A percentile compares a stretch with the other conserved stretches of the same genome.
phyloP scores from a whole-genome alignment of 1,140 invertebrate species.

The Stratiolaelaps scimitus region DNA sequence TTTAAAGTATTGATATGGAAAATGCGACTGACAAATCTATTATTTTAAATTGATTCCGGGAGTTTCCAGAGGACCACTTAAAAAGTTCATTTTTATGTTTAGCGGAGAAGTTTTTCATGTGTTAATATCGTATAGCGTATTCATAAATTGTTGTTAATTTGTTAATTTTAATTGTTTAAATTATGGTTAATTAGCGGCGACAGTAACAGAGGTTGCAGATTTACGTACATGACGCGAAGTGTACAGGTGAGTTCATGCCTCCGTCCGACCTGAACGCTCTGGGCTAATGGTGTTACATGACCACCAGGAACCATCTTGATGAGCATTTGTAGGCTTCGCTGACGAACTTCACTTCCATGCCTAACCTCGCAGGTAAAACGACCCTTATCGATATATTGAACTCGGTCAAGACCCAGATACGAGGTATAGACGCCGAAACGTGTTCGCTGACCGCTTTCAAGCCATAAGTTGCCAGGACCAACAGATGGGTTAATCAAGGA shows the following conservation, averaged over 20 bases:
- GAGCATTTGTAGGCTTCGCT: neutral
- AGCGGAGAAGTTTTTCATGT: too few species aligned
- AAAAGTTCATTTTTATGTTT: too few species aligned
- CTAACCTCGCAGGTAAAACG: conserved; percentile 2
- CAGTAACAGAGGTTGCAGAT: neutral
- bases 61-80: too few species aligned
- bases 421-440: neutral
- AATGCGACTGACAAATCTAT: too few species aligned
- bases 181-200: too few species aligned
- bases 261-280: conserved; percentile 2
- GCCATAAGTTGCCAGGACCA: conserved; percentile 7
- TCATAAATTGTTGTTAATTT: too few species aligned
- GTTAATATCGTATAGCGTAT: too few species aligned
- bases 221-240: conserved; percentile 7
- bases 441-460: conserved; percentile 5
- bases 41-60: too few species aligned
- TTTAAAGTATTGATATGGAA: too few species aligned
- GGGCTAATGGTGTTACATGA: neutral
- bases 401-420: conserved; percentile 11
- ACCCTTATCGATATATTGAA: conserved; percentile 13
- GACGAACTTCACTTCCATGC: neutral
- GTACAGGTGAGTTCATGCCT: neutral
- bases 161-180: too few species aligned
- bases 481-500: neutral
- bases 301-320: conserved; percentile 21